Percentiles rank a stretch among this genome's conserved stretches.
Evolutionary conservation across 2,888 invertebrate genomes (phyloP).

Genomic region (Pogonocherus hispidulus): DNA sequence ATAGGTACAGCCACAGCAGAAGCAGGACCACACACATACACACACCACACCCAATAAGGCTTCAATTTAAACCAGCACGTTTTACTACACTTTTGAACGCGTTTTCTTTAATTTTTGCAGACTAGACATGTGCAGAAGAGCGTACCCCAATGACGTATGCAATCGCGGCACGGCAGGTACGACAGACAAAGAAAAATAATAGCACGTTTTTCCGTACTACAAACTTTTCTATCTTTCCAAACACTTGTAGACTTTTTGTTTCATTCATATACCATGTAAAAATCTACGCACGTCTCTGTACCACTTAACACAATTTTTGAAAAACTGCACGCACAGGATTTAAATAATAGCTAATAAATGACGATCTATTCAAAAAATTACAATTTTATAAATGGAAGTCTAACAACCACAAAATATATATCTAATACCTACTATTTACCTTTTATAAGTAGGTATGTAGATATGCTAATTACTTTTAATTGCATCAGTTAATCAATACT

Average conservation of each 20-base stretch:
- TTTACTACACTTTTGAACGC: constrained; percentile 53
- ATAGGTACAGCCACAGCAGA: constrained; percentile 14
- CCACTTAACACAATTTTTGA: constrained; percentile 3
- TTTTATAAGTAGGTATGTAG: no score
- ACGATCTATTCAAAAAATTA: background rate
- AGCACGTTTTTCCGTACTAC: constrained; percentile 44
- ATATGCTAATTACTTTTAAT: no score
- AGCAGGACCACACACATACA: constrained; percentile 21
- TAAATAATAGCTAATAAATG: constrained; percentile 19
- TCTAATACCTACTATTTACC: no score
- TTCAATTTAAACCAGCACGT: background rate
- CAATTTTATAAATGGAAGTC: no score
- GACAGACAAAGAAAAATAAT: constrained; percentile 37
- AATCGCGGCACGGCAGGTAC: constrained; percentile 99
- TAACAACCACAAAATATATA: no score
- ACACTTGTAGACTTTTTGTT: constrained; percentile 34
- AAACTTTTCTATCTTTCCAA: constrained; percentile 37
- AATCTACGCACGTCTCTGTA: constrained; percentile 27
- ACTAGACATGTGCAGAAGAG: constrained; percentile 99
- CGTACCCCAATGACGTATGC: constrained; percentile 94
- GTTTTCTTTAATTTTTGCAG: constrained; percentile 76
- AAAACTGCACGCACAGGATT: constrained; percentile 3
- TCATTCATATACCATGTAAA: constrained; percentile 32
- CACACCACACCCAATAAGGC: constrained; percentile 10
- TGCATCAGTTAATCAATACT: no score